These are phyloP conservation scores for Geophilus truncorum DNA, from an alignment of 2,888 invertebrate genomes.

Conservation along the genomic window DNA sequence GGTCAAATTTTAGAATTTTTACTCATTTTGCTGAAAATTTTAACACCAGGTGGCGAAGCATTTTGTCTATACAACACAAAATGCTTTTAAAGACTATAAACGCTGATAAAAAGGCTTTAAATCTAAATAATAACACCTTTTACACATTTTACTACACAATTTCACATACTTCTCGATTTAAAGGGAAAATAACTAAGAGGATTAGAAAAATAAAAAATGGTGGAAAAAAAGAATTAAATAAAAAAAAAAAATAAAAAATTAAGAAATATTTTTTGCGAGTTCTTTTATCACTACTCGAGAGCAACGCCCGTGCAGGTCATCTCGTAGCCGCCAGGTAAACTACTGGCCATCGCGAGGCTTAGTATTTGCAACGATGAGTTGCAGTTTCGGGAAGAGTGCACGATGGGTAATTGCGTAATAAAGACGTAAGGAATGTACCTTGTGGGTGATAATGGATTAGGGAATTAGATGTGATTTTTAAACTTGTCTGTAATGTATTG, in stretches of 20 bases:
- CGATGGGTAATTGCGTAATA: background rate
- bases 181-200: no score
- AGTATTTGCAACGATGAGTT: background rate
- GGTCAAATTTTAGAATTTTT: no score
- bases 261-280: background rate
- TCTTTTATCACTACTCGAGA: background rate
- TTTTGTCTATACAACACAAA: no score
- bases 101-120: no score
- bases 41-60: no score
- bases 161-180: no score
- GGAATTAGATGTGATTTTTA: background rate
- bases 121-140: no score
- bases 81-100: no score
- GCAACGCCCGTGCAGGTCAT: slow-evolving; percentile 4
- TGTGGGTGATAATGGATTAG: background rate
- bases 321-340: slow-evolving; percentile 10
- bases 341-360: slow-evolving; percentile 8
- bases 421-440: background rate
- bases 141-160: no score
- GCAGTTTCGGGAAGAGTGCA: background rate
- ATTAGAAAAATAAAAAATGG: background rate
- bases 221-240: background rate
- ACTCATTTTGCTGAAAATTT: no score
- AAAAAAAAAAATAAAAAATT: background rate
- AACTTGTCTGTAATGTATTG: background rate